A percentile compares a stretch with the other conserved stretches of the same genome.
Conservation (phyloP, 2,797 vertebrate genomes). For the Enteromius radiatus region DNA sequence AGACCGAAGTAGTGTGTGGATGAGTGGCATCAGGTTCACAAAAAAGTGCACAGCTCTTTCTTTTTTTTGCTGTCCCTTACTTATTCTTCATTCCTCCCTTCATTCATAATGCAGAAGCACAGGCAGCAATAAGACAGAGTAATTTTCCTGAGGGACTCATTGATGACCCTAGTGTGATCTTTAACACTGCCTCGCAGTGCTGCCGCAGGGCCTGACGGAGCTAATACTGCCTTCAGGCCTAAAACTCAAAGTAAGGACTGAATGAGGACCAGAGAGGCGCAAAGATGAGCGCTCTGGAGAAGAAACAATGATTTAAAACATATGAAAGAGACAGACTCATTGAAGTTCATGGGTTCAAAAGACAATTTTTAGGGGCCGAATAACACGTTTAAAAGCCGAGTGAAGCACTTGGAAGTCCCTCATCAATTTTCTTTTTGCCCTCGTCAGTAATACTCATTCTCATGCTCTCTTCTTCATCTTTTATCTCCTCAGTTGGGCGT, state of each 20-base stretch:
- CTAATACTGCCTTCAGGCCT: conserved; percentile 40
- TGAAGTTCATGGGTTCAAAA: conserved; percentile 29
- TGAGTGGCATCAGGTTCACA: conserved; percentile 46
- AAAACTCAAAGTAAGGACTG: conserved; percentile 26
- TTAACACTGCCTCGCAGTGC: conserved; percentile 35
- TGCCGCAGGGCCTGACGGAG: conserved; percentile 6
- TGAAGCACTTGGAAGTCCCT: conserved; percentile 15
- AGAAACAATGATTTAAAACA: conserved; percentile 23
- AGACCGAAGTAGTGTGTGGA: background rate
- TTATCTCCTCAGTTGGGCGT: conserved; percentile 84
- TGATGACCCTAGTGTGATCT: conserved; percentile 54
- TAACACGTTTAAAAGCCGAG: conserved; percentile 18
- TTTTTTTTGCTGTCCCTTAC: conserved; percentile 7
- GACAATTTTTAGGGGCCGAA: conserved; percentile 26
- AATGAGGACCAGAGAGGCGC: conserved; percentile 11
- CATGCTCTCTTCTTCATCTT: background rate
- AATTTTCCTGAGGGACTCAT: conserved; percentile 53
- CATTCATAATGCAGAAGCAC: conserved; percentile 50
- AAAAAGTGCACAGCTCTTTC: conserved; percentile 28
- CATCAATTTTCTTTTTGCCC: conserved; percentile 30
- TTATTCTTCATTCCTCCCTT: conserved; percentile 37
- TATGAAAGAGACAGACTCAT: background rate
- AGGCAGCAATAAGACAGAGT: conserved; percentile 52
- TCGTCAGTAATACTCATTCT: conserved; percentile 18
- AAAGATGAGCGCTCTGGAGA: background rate